Conservation (phyloP, 2,888 invertebrate genomes). For the Tanytarsus gracilentus region DNA sequence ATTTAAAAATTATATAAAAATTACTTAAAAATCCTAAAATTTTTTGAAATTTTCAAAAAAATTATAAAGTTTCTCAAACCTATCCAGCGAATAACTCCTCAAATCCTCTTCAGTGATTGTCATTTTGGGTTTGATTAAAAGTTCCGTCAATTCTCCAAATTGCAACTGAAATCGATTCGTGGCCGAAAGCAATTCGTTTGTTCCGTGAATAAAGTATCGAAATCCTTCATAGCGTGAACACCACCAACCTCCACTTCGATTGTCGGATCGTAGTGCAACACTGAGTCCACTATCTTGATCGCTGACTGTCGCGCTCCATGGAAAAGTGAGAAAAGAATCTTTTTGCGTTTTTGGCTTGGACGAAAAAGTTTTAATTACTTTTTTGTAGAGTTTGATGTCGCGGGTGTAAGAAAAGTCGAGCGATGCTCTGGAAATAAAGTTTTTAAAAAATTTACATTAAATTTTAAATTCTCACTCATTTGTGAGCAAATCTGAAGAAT, state of each 20-base stretch:
- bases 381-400: not conserved
- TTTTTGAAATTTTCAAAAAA: not conserved
- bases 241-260: not conserved
- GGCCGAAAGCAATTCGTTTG: conserved; percentile 17
- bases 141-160: conserved; percentile 19
- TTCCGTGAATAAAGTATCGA: conserved; percentile 7
- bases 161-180: conserved; percentile 18
- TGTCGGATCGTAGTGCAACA: not conserved
- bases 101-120: conserved; percentile 20
- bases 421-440: conserved; percentile 1
- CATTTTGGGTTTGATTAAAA: conserved; percentile 18
- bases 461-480: conserved; percentile 13
- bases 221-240: conserved; percentile 17
- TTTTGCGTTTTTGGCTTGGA: not conserved
- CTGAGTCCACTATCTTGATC: conserved; percentile 10
- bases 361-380: not conserved
- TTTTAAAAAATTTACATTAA: too few relatives aligned
- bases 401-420: conserved; percentile 2
- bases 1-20: too few relatives aligned
- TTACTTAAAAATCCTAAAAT: not conserved
- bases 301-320: conserved; percentile 3
- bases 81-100: conserved; percentile 3
- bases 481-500: not conserved
- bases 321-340: not conserved
- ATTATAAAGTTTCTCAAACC: not conserved